Conservation (phyloP, 2,113 vertebrate genomes). For the Isurus oxyrinchus region DNA sequence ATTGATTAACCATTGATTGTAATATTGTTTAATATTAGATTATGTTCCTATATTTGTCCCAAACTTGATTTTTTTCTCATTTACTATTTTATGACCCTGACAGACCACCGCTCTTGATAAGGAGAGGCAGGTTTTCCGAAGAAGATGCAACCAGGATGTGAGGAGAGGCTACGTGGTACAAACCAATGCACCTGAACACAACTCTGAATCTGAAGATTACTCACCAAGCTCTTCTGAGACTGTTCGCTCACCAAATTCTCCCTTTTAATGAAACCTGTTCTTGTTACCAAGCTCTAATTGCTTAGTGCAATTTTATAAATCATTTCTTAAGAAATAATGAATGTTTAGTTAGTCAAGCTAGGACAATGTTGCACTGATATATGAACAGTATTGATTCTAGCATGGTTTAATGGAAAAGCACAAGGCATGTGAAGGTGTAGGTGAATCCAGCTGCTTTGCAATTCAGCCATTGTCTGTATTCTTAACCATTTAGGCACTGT, state of each 20-base stretch:
- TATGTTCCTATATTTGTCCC: conserved; percentile 3
- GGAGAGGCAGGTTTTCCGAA: conserved; percentile 97
- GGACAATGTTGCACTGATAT: conserved; percentile 49
- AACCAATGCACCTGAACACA: conserved; percentile 64
- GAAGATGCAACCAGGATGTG: conserved; percentile 93
- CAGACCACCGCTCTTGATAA: conserved; percentile 99
- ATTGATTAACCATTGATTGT: not conserved
- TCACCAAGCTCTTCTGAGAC: conserved; percentile 87
- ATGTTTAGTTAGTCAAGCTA: conserved; percentile 62
- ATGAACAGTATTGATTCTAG: conserved; percentile 53
- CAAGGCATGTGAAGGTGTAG: conserved; percentile 57
- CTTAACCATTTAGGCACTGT: conserved; percentile 32
- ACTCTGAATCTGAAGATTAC: conserved; percentile 86
- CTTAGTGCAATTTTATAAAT: conserved; percentile 37
- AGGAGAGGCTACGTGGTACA: conserved; percentile 59
- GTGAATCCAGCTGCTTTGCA: conserved; percentile 60
- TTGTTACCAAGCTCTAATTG: conserved; percentile 30
- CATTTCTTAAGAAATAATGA: conserved; percentile 58
- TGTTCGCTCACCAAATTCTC: conserved; percentile 85
- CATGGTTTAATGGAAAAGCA: conserved; percentile 62
- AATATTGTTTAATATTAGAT: not conserved
- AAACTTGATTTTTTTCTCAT: conserved; percentile 49
- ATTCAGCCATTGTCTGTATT: conserved; percentile 55
- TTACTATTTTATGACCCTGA: conserved; percentile 72
- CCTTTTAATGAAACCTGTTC: conserved; percentile 71